phyloP scores from a whole-genome alignment of 53 echinoderm and acorn worm genomes.

The Holothuria scabra region DNA sequence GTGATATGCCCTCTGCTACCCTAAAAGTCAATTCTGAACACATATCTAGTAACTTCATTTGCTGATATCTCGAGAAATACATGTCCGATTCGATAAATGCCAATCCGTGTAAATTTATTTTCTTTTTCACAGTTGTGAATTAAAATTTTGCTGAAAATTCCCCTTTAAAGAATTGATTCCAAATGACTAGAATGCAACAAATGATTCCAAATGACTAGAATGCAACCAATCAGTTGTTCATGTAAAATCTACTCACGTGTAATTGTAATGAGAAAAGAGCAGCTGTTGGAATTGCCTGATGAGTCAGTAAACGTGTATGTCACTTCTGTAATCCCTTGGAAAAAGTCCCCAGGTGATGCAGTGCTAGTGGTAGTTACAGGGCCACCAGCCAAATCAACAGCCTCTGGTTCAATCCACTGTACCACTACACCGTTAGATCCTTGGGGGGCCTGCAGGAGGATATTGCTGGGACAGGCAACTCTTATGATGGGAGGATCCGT shows the following conservation, averaged over 20 bases:
- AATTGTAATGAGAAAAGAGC: background rate
- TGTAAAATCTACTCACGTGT: background rate
- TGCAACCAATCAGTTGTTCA: no score
- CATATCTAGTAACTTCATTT: no score
- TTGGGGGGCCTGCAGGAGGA: background rate
- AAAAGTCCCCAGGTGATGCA: background rate
- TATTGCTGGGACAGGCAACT: background rate
- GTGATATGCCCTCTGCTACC: no score
- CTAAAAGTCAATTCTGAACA: no score
- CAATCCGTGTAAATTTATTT: no score
- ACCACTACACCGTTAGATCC: background rate
- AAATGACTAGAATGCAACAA: no score
- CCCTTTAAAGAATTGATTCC: no score
- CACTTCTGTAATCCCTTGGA: background rate
- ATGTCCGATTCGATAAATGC: no score
- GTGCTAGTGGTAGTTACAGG: background rate
- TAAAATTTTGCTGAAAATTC: no score
- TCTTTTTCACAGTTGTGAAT: no score
- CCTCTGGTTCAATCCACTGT: background rate
- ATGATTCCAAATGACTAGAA: no score
- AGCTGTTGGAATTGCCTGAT: background rate
- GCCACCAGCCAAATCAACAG: background rate
- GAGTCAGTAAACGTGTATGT: constrained; percentile 11
- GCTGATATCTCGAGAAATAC: no score
- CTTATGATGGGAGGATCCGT: background rate